phyloP scores from a whole-genome alignment of 2,113 vertebrate species.

The Cranoglanis bouderius region DNA sequence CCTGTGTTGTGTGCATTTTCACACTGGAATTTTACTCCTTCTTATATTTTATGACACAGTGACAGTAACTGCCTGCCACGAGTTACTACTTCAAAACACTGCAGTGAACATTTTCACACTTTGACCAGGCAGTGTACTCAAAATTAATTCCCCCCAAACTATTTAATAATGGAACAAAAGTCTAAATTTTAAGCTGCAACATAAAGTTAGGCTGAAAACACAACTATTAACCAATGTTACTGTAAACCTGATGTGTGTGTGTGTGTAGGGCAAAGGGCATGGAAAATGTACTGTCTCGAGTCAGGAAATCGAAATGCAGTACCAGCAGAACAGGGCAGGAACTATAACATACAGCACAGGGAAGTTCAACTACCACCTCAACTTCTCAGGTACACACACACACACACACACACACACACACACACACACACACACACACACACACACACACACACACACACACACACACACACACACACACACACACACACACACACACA shows the following conservation, averaged over 20 bases:
- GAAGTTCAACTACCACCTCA: constrained; percentile 54
- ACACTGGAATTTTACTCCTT: background rate
- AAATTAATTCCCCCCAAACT: background rate
- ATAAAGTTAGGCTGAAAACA: background rate
- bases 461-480: background rate
- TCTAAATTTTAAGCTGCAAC: background rate
- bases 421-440: background rate
- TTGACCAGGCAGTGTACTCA: background rate
- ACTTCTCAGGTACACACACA: constrained; percentile 61
- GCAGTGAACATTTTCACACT: background rate
- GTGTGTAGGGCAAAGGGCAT: constrained; percentile 37
- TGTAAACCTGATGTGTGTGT: background rate
- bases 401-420: background rate
- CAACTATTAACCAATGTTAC: background rate
- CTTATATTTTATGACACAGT: background rate
- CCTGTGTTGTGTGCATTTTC: background rate
- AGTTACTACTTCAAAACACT: background rate
- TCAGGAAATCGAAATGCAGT: constrained; percentile 64
- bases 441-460: background rate
- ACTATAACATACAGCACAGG: constrained; percentile 44
- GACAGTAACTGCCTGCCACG: background rate
- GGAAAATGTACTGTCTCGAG: constrained; percentile 56
- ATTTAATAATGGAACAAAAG: background rate
- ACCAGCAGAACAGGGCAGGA: constrained; percentile 57
- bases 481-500: background rate